These are phyloP conservation scores for Chloroceryle aenea DNA, from an alignment of 2,113 vertebrate genomes.

Conservation along the genomic window DNA sequence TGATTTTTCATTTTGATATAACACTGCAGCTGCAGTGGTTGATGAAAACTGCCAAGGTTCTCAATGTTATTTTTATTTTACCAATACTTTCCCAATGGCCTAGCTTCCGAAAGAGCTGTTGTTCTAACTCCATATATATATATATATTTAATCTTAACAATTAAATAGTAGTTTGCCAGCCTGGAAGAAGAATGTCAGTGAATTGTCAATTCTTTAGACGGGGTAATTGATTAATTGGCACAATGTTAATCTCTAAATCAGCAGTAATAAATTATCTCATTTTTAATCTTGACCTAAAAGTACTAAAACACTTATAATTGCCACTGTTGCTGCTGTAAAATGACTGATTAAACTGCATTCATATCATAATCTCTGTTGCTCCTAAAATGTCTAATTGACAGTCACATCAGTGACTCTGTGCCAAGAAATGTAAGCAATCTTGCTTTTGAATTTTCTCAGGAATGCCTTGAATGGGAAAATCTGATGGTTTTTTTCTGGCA, in stretches of 20 bases:
- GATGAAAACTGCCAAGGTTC: not conserved
- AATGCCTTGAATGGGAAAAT: not conserved
- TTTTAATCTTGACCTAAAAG: conserved; percentile 77
- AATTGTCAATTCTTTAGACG: conserved; percentile 73
- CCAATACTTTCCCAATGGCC: not conserved
- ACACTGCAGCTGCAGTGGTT: not conserved
- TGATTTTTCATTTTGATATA: not conserved
- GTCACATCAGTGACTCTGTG: not conserved
- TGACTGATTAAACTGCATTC: conserved; percentile 66
- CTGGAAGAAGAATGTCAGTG: conserved; percentile 72
- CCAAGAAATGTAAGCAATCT: not conserved
- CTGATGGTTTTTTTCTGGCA: not conserved
- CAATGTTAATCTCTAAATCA: conserved; percentile 77
- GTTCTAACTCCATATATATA: not conserved
- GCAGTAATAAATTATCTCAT: conserved; percentile 70
- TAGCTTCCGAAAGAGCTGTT: not conserved
- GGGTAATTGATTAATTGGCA: conserved; percentile 80
- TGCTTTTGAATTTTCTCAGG: not conserved
- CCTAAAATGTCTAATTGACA: conserved; percentile 57
- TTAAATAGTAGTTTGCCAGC: conserved; percentile 60
- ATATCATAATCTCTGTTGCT: conserved; percentile 47
- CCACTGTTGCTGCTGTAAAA: conserved; percentile 51
- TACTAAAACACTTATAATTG: conserved; percentile 69
- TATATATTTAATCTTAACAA: not conserved
- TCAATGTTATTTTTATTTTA: not conserved